Evolutionary conservation across 2,888 invertebrate species (phyloP).

Genomic region (Andrena trimmerana): DNA sequence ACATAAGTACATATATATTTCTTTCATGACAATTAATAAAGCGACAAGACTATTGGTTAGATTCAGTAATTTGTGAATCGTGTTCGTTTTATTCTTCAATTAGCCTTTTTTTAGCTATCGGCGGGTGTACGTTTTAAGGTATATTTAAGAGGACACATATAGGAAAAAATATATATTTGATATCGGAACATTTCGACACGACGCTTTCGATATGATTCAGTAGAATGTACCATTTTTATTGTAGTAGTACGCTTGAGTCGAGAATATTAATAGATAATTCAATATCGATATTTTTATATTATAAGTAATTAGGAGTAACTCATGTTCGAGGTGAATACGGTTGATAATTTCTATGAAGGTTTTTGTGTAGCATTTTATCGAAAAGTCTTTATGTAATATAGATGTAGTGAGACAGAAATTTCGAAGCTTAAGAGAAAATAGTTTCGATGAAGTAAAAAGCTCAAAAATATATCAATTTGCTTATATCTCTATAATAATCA

Average conservation of each 20-base stretch:
- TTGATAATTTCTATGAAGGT: background rate
- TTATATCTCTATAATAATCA: constrained; percentile 4
- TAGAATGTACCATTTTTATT: constrained; percentile 23
- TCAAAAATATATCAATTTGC: constrained; percentile 1
- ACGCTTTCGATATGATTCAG: constrained; percentile 29
- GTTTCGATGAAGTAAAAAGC: background rate
- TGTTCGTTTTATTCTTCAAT: constrained; percentile 36
- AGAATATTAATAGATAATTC: constrained; percentile 26
- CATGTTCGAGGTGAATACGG: background rate
- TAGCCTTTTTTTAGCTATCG: constrained; percentile 15
- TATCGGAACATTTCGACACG: constrained; percentile 5
- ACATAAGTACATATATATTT: constrained; percentile 26
- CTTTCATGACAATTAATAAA: constrained; percentile 70
- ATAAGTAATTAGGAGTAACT: constrained; percentile 11
- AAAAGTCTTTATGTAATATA: background rate
- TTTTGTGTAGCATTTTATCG: background rate
- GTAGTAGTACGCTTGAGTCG: constrained; percentile 21
- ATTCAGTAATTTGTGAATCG: constrained; percentile 26
- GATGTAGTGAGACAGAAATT: background rate
- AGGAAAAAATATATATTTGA: constrained; percentile 19
- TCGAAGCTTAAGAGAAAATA: background rate
- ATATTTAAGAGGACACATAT: constrained; percentile 9
- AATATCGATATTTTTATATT: constrained; percentile 22
- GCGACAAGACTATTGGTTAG: constrained; percentile 61
- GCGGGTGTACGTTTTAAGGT: constrained; percentile 19